Evolutionary conservation across 2,888 invertebrate species (phyloP).

Genomic region (Steinernema hermaphroditum): DNA sequence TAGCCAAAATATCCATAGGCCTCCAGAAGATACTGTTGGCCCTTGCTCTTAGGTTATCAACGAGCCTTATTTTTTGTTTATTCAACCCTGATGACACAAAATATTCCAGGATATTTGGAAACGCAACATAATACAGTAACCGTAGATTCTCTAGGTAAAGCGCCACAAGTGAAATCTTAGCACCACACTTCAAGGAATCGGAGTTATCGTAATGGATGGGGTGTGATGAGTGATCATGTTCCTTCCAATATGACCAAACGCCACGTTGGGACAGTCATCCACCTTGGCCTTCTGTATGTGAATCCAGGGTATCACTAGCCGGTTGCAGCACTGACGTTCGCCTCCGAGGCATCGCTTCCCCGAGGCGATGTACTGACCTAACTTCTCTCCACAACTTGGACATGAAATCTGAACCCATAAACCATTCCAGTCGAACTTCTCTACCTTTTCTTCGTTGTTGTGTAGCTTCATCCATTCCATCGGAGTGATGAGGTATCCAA

Average conservation of each 20-base stretch:
- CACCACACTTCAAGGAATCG: background rate
- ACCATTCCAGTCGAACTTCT: no score
- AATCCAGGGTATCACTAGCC: conserved; percentile 52
- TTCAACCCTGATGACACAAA: no score
- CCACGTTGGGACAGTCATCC: conserved; percentile 36
- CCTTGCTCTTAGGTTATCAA: no score
- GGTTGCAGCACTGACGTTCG: conserved; percentile 36
- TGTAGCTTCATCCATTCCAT: conserved; percentile 53
- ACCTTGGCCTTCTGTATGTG: conserved; percentile 51
- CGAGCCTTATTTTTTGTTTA: no score
- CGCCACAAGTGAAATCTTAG: background rate
- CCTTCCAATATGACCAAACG: background rate
- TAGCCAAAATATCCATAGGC: no score
- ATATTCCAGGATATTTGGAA: no score
- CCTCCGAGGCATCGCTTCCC: conserved; percentile 46
- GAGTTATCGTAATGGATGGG: conserved; percentile 2
- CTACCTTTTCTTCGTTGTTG: conserved; percentile 48
- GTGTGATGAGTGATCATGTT: background rate
- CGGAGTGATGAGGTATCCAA: conserved; percentile 51
- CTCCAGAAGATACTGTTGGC: no score
- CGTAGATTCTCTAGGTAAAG: background rate
- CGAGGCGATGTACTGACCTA: conserved; percentile 48
- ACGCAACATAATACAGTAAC: background rate
- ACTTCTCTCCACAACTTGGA: conserved; percentile 49
- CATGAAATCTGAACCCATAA: conserved; percentile 46